Base-by-base conservation (phyloP, 2,888 invertebrate species). In the Norana najaformis region DNA sequence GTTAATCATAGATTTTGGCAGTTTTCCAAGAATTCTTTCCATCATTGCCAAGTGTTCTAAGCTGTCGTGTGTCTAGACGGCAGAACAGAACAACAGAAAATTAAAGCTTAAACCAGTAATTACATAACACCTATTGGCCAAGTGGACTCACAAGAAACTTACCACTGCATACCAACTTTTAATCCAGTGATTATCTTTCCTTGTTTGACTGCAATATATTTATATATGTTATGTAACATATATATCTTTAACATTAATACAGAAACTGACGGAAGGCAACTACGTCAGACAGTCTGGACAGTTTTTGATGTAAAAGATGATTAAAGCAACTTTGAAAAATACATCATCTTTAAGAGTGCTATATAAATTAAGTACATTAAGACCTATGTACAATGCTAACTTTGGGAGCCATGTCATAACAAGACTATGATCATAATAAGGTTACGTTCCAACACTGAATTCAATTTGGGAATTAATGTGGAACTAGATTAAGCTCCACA, bases 41-140 rank as follows among this genome's bases (percentile, higher is more conserved):
- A 90, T 90, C 89, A 90, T 90, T 13, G 90, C 90, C 90, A 90
- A 88, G 35, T 90, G 90, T 36, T 90, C 90, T 34, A 89, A 39
- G 47, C 89, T 90, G 89, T 90, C 89, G 85, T 90, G 90, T 23
- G 90, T 90, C 90, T 90, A 89, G 38, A 41, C 3, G n/a, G 36
- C 16, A 39, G 38, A 88, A 69, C 16, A n/a, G 35, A 85, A 85
- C 8, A 85, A 37, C 36, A 85, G 85, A 30, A 85, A 35, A 85
- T 85, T 85, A 35, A 11, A 5, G 5, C 18, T 36, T 6, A 34
- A 85, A 85, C 23, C 18, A 35, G 34, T 35, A 38, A 88, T 30
- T 6, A 88, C 11, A 30, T 11, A 53, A 53, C 53, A 53, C 53
- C 30, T 11, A 53, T 53, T 53, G 11, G 53, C 53, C 30, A 53